These are phyloP conservation scores for Eudemis profundana DNA, from an alignment of 2,888 invertebrate genomes.

Conservation along the genomic window DNA sequence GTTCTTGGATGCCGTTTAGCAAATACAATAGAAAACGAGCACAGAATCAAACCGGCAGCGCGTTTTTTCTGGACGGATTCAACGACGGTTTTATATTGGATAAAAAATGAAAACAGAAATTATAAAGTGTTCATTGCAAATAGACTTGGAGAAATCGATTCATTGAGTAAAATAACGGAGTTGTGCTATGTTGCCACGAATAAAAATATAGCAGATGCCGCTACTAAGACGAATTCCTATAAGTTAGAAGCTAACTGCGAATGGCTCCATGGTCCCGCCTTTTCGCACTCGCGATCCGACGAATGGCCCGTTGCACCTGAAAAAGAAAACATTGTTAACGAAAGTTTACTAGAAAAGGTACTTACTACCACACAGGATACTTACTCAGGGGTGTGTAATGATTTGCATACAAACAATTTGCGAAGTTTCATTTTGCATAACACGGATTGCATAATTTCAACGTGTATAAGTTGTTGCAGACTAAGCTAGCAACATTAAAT, in stretches of 20 bases:
- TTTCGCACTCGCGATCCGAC: slow-evolving; percentile 2
- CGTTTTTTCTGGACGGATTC: slow-evolving; percentile 45
- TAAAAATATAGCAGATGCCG: slow-evolving; percentile 32
- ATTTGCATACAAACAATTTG: no score
- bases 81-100: slow-evolving; percentile 39
- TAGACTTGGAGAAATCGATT: slow-evolving; percentile 44
- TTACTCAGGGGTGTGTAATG: no score
- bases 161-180: slow-evolving; percentile 15
- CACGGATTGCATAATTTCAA: no score
- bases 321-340: not conserved
- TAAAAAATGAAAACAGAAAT: slow-evolving; percentile 29
- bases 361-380: no score
- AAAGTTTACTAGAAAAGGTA: no score
- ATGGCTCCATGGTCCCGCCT: slow-evolving; percentile 32
- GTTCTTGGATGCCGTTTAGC: slow-evolving; percentile 32
- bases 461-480: no score
- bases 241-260: not conserved
- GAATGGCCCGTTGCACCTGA: slow-evolving; percentile 24
- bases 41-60: slow-evolving; percentile 32
- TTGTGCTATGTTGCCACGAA: slow-evolving; percentile 32
- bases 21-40: slow-evolving; percentile 29
- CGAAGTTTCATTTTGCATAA: no score
- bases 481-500: no score
- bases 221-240: slow-evolving; percentile 23
- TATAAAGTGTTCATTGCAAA: slow-evolving; percentile 45